These are phyloP conservation scores for Smithornis capensis DNA, from an alignment of 2,113 vertebrate species.

Conservation along the genomic window DNA sequence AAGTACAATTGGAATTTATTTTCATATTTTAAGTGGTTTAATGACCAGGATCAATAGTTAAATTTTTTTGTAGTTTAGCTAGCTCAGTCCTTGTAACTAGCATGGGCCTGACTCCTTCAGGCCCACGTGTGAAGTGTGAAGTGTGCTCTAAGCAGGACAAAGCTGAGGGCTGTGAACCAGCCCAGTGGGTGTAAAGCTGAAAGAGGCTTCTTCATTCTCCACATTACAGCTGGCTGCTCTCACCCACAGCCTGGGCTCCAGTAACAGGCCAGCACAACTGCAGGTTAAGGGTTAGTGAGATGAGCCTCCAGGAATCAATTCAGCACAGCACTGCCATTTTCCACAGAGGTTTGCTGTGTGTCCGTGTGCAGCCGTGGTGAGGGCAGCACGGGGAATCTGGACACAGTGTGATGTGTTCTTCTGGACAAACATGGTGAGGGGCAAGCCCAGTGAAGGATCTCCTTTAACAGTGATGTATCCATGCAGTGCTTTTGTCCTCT, in stretches of 20 bases:
- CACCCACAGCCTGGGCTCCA: neutral
- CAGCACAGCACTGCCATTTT: neutral
- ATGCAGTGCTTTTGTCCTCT: neutral
- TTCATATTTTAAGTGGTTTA: constrained; percentile 1
- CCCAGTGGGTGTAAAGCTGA: neutral
- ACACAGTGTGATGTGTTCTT: neutral
- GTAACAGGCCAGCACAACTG: neutral
- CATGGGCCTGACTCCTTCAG: neutral
- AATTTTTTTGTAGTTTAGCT: neutral
- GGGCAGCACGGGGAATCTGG: neutral
- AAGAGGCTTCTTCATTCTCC: neutral
- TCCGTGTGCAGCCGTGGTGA: rapidly evolving
- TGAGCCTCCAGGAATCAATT: neutral
- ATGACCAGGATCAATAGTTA: neutral
- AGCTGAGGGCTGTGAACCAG: neutral
- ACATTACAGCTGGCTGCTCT: neutral
- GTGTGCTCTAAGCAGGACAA: neutral
- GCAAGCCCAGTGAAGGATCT: neutral
- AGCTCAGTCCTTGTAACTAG: neutral
- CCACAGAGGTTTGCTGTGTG: neutral
- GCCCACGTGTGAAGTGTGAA: too few relatives aligned
- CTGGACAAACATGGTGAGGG: neutral
- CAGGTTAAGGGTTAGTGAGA: neutral
- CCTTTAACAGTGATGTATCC: neutral
- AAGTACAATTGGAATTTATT: constrained; percentile 23